phyloP scores from a whole-genome alignment of 2,888 invertebrate genomes.

The Hipparchia sbordonii region DNA sequence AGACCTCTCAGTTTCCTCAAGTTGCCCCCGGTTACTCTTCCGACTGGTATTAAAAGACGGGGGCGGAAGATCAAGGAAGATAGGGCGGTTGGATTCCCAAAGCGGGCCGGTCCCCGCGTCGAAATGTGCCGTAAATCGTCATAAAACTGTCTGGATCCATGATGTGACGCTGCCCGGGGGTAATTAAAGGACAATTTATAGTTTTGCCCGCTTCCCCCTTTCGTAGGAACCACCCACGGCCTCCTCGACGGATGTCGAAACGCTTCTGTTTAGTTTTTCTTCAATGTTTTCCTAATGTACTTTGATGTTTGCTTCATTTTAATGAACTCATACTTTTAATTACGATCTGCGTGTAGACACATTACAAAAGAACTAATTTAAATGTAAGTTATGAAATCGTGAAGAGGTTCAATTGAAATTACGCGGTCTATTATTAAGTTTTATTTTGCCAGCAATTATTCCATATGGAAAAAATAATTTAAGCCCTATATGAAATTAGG shows the following conservation, averaged over 20 bases:
- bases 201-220: slow-evolving; percentile 71
- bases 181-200: slow-evolving; percentile 84
- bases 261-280: slow-evolving; percentile 54
- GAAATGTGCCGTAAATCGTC: slow-evolving; percentile 83
- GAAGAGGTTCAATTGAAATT: too few species aligned
- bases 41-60: slow-evolving; percentile 32
- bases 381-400: too few species aligned
- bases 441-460: too few species aligned
- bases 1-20: slow-evolving; percentile 38
- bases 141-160: slow-evolving; percentile 89
- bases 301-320: slow-evolving; percentile 7
- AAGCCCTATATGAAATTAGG: too few species aligned
- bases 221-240: slow-evolving; percentile 52
- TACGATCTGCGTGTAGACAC: too few species aligned
- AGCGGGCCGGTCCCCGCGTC: slow-evolving; percentile 68
- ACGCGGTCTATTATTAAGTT: too few species aligned
- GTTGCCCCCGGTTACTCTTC: slow-evolving; percentile 29
- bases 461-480: too few species aligned
- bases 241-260: slow-evolving; percentile 61
- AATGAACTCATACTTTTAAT: not conserved
- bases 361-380: too few species aligned
- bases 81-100: slow-evolving; percentile 70
- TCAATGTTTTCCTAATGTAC: slow-evolving; percentile 44
- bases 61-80: slow-evolving; percentile 47
- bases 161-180: slow-evolving; percentile 86